Evolutionary conservation across 2,797 vertebrate species (phyloP), one percentile per base, ranked within the genome.

Genomic region (Denticeps clupeoides): DNA sequence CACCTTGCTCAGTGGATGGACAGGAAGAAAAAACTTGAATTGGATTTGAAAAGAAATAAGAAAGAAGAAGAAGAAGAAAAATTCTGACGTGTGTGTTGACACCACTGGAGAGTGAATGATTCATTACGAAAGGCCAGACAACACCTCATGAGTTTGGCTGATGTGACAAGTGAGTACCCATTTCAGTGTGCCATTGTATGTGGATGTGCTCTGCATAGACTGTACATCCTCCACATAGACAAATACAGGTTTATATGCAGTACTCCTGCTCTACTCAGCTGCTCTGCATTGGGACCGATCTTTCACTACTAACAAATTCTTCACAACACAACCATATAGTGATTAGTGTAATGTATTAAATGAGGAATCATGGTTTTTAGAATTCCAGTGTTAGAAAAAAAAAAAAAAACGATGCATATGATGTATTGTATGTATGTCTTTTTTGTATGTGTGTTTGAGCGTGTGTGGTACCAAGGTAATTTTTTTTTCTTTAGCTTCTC

Each of bases 141-240:
- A 37, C 23, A 43, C 16, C 35, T 55, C 23, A 28, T 6, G 35
- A 42, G 42, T 28, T 16, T 5, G 32, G 19, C 27, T 53, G 12
- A 45, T 31, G 37, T 46, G 5, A 33, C 8, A 29, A 42, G 26
- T 12, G 47, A 54, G 37, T 55, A 54, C 53, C 62, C 63, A 53
- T 43, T 46, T 10, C 8, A 50, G 52, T 40, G 59, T 64, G 62
- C 51, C 63, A 63, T 60, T 42, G 63, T n/a, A n/a, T n/a, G n/a
- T n/a, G n/a, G n/a, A n/a, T n/a, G n/a, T n/a, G n/a, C n/a, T n/a
- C n/a, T n/a, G n/a, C n/a, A n/a, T n/a, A n/a, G n/a, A n/a, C n/a
- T n/a, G n/a, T n/a, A n/a, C n/a, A n/a, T n/a, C n/a, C n/a, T n/a
- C n/a, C n/a, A n/a, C n/a, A n/a, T n/a, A n/a, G n/a, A n/a, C n/a